A percentile compares a stretch with the other conserved stretches of the same genome.
Conservation (phyloP, 64 coral and sea anemone species). For the Porites lutea region DNA sequence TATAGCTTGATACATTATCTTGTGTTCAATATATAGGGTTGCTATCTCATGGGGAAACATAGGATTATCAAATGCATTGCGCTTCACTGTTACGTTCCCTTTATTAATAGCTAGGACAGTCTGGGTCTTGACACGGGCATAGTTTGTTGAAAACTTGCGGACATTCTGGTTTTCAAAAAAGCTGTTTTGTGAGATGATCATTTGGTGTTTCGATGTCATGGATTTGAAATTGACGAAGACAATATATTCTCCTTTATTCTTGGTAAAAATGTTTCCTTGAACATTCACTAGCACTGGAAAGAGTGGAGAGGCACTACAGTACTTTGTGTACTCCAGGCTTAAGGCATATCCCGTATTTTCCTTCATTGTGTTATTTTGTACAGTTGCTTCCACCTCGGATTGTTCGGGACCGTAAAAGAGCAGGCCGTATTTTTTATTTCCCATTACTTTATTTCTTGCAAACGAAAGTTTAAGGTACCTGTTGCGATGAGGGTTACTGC, state of each 20-base stretch:
- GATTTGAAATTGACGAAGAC: conserved; percentile 56
- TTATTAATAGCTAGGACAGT: conserved; percentile 54
- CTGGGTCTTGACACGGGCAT: conserved; percentile 33
- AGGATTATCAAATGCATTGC: conserved; percentile 59
- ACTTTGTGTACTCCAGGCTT: conserved; percentile 31
- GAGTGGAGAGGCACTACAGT: background rate
- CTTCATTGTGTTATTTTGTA: conserved; percentile 53
- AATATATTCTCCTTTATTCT: conserved; percentile 54
- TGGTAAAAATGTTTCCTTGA: conserved; percentile 22
- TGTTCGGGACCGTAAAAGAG: background rate
- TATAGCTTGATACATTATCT: conserved; percentile 21
- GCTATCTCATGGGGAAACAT: conserved; percentile 42
- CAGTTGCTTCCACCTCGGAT: conserved; percentile 28
- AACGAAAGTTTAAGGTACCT: conserved; percentile 43
- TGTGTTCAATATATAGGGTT: conserved; percentile 32
- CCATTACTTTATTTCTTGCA: conserved; percentile 33
- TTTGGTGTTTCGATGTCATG: conserved; percentile 4
- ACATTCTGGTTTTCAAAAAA: conserved; percentile 31
- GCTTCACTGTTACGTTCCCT: conserved; percentile 55
- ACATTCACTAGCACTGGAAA: conserved; percentile 53
- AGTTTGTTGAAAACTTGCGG: conserved; percentile 27
- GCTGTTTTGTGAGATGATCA: conserved; percentile 36
- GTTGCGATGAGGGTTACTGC: background rate
- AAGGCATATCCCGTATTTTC: conserved; percentile 59
- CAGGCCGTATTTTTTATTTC: conserved; percentile 60